Percentiles rank a stretch among this genome's conserved stretches.
Evolutionary conservation across 2,888 invertebrate species (phyloP).

Genomic region (Pantelozetes paolii): DNA sequence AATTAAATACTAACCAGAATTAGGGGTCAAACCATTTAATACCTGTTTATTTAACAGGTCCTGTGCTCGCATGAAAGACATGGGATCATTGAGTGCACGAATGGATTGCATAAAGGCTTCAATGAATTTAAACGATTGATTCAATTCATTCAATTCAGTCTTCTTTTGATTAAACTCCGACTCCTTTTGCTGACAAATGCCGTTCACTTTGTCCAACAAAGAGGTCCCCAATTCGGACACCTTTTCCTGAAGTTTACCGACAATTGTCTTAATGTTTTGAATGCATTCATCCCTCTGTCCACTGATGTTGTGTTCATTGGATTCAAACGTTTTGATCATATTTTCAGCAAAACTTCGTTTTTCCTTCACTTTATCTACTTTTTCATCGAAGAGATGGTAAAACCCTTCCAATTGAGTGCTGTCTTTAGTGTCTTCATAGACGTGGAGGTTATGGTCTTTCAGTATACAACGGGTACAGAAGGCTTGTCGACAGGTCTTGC

Average conservation of each 20-base stretch:
- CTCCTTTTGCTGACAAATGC: background rate
- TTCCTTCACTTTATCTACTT: background rate
- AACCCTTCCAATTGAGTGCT: background rate
- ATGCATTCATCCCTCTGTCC: background rate
- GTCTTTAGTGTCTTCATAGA: conserved; percentile 24
- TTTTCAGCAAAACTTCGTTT: conserved; percentile 13
- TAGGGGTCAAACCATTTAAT: background rate
- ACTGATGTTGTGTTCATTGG: background rate
- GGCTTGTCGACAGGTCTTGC: conserved; percentile 3
- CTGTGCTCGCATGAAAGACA: conserved; percentile 26
- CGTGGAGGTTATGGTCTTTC: conserved; percentile 15
- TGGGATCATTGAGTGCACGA: background rate
- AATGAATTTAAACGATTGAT: conserved; percentile 16
- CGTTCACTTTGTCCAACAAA: background rate
- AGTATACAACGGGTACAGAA: conserved; percentile 23
- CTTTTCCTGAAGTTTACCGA: background rate
- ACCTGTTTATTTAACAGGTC: conserved; percentile 3
- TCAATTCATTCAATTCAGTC: conserved; percentile 9
- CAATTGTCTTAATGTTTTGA: background rate
- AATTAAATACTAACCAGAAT: background rate
- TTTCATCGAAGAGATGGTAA: background rate
- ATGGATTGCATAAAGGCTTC: conserved; percentile 9
- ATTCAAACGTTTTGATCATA: conserved; percentile 2
- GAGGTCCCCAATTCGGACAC: conserved; percentile 3
- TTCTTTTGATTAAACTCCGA: background rate